Percentiles rank a stretch among this genome's conserved stretches.
Evolutionary conservation across 2,888 invertebrate species (phyloP).

Genomic region (Ormyrus rosae): DNA sequence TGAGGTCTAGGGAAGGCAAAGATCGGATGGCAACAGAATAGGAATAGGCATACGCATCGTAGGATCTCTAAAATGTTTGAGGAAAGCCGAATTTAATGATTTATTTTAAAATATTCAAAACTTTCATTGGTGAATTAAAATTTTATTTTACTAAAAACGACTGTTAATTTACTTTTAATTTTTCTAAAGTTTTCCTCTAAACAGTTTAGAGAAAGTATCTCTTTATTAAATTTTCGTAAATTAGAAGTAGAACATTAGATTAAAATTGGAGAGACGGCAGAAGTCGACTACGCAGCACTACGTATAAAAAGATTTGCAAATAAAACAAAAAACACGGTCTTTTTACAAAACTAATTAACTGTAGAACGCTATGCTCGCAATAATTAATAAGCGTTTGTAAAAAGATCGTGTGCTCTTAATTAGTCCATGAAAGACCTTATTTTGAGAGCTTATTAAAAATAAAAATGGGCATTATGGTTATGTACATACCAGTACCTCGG

Average conservation of each 20-base stretch:
- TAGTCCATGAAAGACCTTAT: no score
- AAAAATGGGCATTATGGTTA: no score
- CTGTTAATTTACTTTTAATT: constrained; percentile 20
- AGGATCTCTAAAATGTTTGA: constrained; percentile 23
- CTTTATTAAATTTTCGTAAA: constrained; percentile 25
- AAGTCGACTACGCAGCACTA: constrained; percentile 71
- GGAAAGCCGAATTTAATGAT: not conserved
- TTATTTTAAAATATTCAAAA: no score
- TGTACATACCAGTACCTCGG: no score
- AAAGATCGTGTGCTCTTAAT: no score
- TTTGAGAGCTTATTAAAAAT: no score
- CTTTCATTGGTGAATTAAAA: no score
- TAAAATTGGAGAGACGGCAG: constrained; percentile 63
- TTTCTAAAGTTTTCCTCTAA: constrained; percentile 31
- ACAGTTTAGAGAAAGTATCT: constrained; percentile 30
- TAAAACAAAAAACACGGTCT: constrained; percentile 22
- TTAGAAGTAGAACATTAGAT: constrained; percentile 7
- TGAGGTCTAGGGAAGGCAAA: constrained; percentile 16
- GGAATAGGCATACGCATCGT: constrained; percentile 62
- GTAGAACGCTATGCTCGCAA: no score
- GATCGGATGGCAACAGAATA: constrained; percentile 53
- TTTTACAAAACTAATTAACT: constrained; percentile 1
- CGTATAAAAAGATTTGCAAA: constrained; percentile 51
- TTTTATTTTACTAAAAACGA: no score
- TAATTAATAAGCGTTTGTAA: no score